Evolutionary conservation across 2,888 invertebrate genomes (phyloP), one percentile per base, ranked within the genome.

Genomic region (Rhopalosiphum nymphaeae): DNA sequence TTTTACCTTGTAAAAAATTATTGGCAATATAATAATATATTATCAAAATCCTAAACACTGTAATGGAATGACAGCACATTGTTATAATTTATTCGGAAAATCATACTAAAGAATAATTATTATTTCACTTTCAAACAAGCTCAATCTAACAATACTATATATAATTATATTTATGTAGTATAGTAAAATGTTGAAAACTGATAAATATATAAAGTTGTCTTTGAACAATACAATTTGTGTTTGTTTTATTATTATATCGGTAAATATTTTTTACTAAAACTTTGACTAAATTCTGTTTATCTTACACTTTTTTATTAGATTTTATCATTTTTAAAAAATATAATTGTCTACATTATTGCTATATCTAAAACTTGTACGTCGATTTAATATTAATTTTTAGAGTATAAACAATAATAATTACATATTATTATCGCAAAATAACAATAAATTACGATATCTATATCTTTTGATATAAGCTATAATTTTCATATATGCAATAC

Each of bases 1-100:
- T 46, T 78, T 91, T 67, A 91, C 49, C 53, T 42, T 42, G 29
- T 16, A 42, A 91, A 91, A 84, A 9, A 53, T 53, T 84, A 42
- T 91, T 7, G 78, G 91, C 36, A 84, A 67, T 36, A 91, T 84
- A 26, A 53, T 21, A 78, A 91, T 91, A 91, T 16, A 84, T 84
- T 16, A 84, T 84, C 84, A 91, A 91, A 78, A 78, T 53, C 53
- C 21, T 53, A 42, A 84, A 42, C 4, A 9, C 13, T 26, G 29
- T 10, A 26, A 42, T 36, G 26, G 53, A 16, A 53, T 42, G 91
- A 91, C 53, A 84, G 53, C 42, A 3, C 16, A 91, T 56, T 91
- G 53, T 84, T 84, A 84, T 78, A 56, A 26, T 36, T 36, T 25
- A 36, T 42, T 91, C 21, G 21, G 26, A 84, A 53, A 91, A 84